Conservation (phyloP, 2,888 invertebrate genomes). For the Drosophila monieri region DNA sequence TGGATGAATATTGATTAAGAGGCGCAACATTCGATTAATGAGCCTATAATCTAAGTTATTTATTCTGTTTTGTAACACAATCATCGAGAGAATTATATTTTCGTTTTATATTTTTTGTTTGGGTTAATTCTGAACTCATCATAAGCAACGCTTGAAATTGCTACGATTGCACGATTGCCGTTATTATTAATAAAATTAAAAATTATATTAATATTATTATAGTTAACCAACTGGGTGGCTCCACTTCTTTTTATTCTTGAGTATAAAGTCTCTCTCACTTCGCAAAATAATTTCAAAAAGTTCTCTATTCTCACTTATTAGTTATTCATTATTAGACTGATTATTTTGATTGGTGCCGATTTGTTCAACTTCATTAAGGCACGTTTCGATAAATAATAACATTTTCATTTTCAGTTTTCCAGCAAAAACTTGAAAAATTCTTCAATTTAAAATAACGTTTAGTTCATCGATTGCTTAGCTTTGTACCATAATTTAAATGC, state of each 20-base stretch:
- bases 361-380: slow-evolving; percentile 59
- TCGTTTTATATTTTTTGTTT: slow-evolving; percentile 3
- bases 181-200: slow-evolving; percentile 49
- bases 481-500: slow-evolving; percentile 79
- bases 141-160: slow-evolving; percentile 43
- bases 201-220: slow-evolving; percentile 32
- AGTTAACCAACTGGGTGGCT: slow-evolving; percentile 18
- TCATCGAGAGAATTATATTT: slow-evolving; percentile 63
- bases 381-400: slow-evolving; percentile 53
- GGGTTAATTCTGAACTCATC: slow-evolving; percentile 31
- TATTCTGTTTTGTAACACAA: slow-evolving; percentile 51
- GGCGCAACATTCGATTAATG: slow-evolving; percentile 23
- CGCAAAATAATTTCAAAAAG: slow-evolving; percentile 60
- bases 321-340: slow-evolving; percentile 18
- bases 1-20: slow-evolving; percentile 20
- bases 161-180: slow-evolving; percentile 76
- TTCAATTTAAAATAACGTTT: slow-evolving; percentile 68
- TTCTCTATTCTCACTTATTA: slow-evolving; percentile 13
- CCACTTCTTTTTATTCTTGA: slow-evolving; percentile 46
- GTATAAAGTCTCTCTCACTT: slow-evolving; percentile 52
- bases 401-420: slow-evolving; percentile 34
- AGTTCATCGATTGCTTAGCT: slow-evolving; percentile 33
- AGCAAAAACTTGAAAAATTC: slow-evolving; percentile 54
- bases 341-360: slow-evolving; percentile 64
- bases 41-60: slow-evolving; percentile 22